Evolutionary conservation across 2,888 invertebrate genomes (phyloP).

Genomic region (Epinotia brunnichana): DNA sequence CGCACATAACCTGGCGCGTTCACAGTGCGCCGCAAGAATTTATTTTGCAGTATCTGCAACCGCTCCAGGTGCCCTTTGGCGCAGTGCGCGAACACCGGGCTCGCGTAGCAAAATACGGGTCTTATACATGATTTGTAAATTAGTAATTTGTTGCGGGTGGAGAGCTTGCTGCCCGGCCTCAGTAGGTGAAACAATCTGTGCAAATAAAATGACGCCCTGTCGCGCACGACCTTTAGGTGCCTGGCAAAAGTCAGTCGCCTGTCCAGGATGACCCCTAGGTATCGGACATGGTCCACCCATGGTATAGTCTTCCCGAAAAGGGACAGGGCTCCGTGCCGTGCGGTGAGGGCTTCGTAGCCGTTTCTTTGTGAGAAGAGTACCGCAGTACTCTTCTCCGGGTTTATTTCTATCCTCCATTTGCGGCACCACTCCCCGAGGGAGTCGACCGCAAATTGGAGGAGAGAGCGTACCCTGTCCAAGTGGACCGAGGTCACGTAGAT

Average conservation of each 20-base stretch:
- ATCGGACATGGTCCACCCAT: background rate
- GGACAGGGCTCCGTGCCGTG: too few species aligned
- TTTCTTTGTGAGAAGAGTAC: too few species aligned
- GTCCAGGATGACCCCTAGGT: background rate
- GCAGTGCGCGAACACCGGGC: background rate
- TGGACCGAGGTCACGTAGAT: background rate
- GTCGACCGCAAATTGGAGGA: background rate
- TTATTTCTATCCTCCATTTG: background rate
- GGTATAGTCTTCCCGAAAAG: too few species aligned
- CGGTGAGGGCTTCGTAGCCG: too few species aligned
- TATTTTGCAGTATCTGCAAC: background rate
- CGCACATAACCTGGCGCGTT: background rate
- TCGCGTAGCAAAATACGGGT: background rate
- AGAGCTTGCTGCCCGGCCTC: background rate
- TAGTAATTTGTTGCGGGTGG: background rate
- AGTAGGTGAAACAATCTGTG: fast-evolving
- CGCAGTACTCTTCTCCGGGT: too few species aligned
- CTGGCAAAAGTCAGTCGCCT: background rate
- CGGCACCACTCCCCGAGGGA: background rate
- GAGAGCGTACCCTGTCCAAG: background rate
- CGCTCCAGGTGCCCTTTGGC: background rate
- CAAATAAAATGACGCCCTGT: background rate
- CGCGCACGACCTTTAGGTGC: background rate
- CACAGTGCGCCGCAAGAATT: background rate
- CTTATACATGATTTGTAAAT: background rate